phyloP scores from a whole-genome alignment of 2,113 vertebrate genomes.

The Uropsilus gracilis region DNA sequence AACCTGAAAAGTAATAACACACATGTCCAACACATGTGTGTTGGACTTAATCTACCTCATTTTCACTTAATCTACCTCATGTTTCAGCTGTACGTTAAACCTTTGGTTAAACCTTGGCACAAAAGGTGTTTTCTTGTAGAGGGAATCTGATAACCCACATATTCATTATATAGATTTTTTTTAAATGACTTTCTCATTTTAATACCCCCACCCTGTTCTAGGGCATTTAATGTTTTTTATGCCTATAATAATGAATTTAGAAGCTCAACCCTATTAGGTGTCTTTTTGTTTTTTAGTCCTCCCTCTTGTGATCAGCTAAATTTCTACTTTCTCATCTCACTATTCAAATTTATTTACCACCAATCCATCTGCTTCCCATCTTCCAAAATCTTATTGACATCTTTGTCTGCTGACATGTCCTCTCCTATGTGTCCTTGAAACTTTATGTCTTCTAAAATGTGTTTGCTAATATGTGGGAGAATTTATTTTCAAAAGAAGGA shows the following conservation, averaged over 20 bases:
- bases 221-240: neutral
- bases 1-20: neutral
- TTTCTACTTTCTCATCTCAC: slow-evolving; percentile 42
- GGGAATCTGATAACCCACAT: neutral
- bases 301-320: neutral
- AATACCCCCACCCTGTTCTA: neutral
- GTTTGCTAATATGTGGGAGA: neutral
- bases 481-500: slow-evolving; percentile 8
- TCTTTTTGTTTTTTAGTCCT: neutral
- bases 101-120: neutral
- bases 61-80: neutral
- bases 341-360: slow-evolving; percentile 4
- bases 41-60: neutral
- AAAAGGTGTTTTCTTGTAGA: neutral
- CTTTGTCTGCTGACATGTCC: neutral
- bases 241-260: neutral
- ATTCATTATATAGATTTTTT: neutral
- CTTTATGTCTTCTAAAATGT: slow-evolving; percentile 10
- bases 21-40: neutral
- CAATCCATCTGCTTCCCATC: neutral
- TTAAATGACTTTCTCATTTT: slow-evolving; percentile 4
- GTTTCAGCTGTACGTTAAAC: neutral
- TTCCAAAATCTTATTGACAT: slow-evolving; percentile 30
- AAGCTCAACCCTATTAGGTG: neutral
- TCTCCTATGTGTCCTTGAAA: neutral